phyloP scores from a whole-genome alignment of 2,113 vertebrate species.

The Indicator maculatus region DNA sequence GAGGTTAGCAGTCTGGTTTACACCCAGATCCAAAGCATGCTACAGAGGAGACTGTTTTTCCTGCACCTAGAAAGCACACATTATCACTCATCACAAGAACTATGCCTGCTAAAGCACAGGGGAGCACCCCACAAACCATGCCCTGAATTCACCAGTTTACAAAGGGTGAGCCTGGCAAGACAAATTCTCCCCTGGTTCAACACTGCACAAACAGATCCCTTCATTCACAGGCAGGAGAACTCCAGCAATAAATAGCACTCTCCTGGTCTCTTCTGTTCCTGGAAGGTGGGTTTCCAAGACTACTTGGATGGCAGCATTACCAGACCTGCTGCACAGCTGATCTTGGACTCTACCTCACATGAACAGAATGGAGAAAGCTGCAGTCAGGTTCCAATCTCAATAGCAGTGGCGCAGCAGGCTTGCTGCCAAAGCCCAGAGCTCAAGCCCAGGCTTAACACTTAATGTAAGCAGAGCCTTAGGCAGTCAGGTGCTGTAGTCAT shows the following conservation, averaged over 20 bases:
- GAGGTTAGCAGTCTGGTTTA: not conserved
- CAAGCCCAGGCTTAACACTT: conserved; percentile 66
- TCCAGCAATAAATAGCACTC: not conserved
- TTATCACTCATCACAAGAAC: accelerated
- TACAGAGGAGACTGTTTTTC: not conserved
- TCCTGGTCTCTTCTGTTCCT: not conserved
- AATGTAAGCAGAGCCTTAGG: conserved; percentile 66
- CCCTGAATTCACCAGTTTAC: not conserved
- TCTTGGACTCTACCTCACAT: conserved; percentile 29
- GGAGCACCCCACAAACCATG: not conserved
- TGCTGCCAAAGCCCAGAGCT: conserved; percentile 66
- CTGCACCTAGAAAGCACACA: not conserved
- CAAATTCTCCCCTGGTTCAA: not conserved
- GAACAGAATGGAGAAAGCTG: not conserved
- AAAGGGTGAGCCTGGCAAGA: not conserved
- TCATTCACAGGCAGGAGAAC: not conserved
- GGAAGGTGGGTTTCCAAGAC: conserved; percentile 45
- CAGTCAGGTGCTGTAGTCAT: conserved; percentile 64
- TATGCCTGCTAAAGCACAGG: not conserved
- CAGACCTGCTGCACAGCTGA: conserved; percentile 28
- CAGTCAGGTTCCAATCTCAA: conserved; percentile 2
- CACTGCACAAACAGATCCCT: not conserved
- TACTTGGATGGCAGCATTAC: conserved; percentile 18
- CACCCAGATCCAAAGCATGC: not conserved
- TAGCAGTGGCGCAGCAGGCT: conserved; percentile 17